phyloP scores from a whole-genome alignment of 2,113 vertebrate genomes.

The Gyps fulvus region DNA sequence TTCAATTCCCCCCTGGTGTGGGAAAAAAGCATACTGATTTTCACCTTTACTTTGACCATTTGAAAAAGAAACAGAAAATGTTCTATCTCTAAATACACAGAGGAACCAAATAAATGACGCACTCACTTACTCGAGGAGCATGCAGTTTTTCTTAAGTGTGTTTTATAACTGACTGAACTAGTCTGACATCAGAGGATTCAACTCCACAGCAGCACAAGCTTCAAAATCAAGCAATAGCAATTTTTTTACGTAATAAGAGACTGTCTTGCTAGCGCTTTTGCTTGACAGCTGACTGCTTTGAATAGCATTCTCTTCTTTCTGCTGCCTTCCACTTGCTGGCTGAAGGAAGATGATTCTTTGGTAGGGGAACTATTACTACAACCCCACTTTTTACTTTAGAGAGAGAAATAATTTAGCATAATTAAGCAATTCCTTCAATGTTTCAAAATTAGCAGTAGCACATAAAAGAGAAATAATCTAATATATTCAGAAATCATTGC shows the following conservation, averaged over 20 bases:
- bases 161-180: not conserved
- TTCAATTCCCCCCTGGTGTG: not conserved
- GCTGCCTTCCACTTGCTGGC: not conserved
- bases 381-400: not conserved
- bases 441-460: not conserved
- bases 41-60: not conserved
- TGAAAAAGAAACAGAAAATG: not conserved
- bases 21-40: not conserved
- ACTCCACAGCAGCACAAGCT: not conserved
- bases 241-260: not conserved
- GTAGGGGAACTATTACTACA: not conserved
- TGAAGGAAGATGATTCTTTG: not conserved
- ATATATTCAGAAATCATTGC: not conserved
- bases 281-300: not conserved
- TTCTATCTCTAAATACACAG: not conserved
- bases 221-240: not conserved
- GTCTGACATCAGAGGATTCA: not conserved
- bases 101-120: not conserved
- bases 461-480: not conserved
- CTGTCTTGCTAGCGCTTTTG: not conserved
- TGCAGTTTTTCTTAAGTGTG: not conserved
- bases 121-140: not conserved
- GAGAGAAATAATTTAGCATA: not conserved
- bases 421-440: not conserved
- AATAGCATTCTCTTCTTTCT: not conserved